Evolutionary conservation across 2,113 vertebrate species (phyloP).

Genomic region (Isurus oxyrinchus): DNA sequence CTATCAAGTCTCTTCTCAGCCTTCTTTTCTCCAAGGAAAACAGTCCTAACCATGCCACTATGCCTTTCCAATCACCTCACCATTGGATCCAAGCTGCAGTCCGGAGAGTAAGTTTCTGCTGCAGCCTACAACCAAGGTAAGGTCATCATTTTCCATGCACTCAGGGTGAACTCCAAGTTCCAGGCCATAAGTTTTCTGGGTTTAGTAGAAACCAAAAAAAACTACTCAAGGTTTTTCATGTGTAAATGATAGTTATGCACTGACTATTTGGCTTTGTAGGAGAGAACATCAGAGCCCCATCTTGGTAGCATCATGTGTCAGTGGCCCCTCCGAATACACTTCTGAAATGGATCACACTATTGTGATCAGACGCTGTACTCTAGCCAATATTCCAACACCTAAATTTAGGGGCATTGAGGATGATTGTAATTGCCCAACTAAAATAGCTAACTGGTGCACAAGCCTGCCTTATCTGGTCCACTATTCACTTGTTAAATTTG

Average conservation of each 20-base stretch:
- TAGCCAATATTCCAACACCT: not conserved
- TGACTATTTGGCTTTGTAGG: not conserved
- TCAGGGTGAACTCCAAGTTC: too few species aligned
- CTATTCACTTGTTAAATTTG: not conserved
- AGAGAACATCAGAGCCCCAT: not conserved
- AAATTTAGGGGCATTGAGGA: not conserved
- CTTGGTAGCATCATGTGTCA: not conserved
- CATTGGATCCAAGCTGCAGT: too few species aligned
- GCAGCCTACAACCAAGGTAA: too few species aligned
- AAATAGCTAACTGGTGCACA: not conserved
- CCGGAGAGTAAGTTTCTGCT: too few species aligned
- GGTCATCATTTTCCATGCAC: too few species aligned
- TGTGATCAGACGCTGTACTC: not conserved
- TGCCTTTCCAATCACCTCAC: too few species aligned
- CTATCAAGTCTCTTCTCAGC: too few species aligned
- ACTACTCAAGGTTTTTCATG: not conserved
- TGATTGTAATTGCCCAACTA: not conserved
- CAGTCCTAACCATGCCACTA: too few species aligned
- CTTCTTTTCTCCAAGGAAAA: too few species aligned
- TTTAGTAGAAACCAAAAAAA: too few species aligned
- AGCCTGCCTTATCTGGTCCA: not conserved
- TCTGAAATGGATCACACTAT: not conserved
- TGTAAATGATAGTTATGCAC: not conserved
- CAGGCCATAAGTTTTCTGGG: too few species aligned
- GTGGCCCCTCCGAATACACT: not conserved